Conservation (phyloP, 2,888 invertebrate genomes). For the Phyllotreta cruciferae region DNA sequence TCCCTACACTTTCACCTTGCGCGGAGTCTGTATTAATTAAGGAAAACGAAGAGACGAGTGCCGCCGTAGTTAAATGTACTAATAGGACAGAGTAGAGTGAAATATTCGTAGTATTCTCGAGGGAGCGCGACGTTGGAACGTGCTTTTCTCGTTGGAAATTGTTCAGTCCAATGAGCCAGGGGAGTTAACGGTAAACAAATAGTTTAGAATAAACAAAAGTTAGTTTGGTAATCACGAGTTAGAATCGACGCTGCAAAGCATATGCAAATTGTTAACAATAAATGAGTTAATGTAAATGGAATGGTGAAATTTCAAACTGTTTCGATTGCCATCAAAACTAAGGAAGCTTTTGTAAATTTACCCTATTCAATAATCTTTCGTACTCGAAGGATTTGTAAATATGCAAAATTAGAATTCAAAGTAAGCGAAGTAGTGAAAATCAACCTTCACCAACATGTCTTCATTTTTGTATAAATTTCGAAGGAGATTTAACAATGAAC, state of each 20-base stretch:
- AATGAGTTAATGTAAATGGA: too few species aligned
- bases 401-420: too few species aligned
- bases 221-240: conserved; percentile 5
- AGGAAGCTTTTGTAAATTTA: too few species aligned
- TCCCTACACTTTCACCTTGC: conserved; percentile 19
- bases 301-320: too few species aligned
- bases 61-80: conserved; percentile 17
- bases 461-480: too few species aligned
- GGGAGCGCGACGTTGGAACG: background rate
- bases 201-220: conserved; percentile 15
- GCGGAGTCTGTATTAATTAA: conserved; percentile 17
- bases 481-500: too few species aligned
- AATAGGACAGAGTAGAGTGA: conserved; percentile 9
- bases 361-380: too few species aligned
- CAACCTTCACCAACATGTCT: too few species aligned
- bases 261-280: too few species aligned
- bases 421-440: too few species aligned
- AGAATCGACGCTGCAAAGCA: background rate
- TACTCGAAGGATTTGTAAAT: too few species aligned
- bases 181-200: conserved; percentile 12
- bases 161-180: background rate
- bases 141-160: conserved; percentile 10
- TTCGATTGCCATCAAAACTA: too few species aligned
- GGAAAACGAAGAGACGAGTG: conserved; percentile 1
- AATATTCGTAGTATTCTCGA: conserved; percentile 11